Conservation (phyloP, 2,113 vertebrate genomes). For the Tinamus guttatus region DNA sequence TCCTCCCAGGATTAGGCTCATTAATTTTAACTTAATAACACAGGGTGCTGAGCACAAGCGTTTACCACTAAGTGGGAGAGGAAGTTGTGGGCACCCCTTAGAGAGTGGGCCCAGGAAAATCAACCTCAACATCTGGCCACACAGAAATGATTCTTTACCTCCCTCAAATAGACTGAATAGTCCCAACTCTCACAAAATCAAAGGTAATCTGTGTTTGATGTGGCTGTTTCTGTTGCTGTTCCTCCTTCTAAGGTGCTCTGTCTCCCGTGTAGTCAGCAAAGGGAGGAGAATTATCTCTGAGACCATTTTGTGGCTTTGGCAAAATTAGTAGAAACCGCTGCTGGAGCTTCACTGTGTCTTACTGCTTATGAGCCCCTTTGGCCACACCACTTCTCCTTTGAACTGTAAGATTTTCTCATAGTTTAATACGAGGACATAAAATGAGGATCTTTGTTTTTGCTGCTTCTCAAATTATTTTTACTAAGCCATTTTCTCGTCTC, state of each 20-base stretch:
- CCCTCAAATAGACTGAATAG: neutral
- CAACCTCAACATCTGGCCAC: neutral
- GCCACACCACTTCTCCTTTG: neutral
- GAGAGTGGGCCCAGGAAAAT: neutral
- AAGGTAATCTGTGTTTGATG: neutral
- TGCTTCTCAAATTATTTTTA: neutral
- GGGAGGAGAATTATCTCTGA: neutral
- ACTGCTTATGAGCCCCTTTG: neutral
- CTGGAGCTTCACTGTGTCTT: neutral
- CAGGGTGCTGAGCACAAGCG: neutral
- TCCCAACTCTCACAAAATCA: neutral
- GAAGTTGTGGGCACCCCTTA: neutral
- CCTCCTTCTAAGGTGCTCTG: neutral
- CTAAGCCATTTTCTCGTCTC: neutral
- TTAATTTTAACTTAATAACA: neutral
- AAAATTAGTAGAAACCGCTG: neutral
- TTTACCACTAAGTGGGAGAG: accelerated
- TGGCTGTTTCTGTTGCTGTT: neutral
- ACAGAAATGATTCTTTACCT: neutral
- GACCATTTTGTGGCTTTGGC: neutral
- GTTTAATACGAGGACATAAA: neutral
- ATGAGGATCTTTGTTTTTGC: neutral
- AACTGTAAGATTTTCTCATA: neutral
- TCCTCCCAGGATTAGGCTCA: neutral
- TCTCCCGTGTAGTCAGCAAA: neutral